These are phyloP conservation scores for Rhinopomastus cyanomelas DNA, from an alignment of 2,113 vertebrate species.

Conservation along the genomic window DNA sequence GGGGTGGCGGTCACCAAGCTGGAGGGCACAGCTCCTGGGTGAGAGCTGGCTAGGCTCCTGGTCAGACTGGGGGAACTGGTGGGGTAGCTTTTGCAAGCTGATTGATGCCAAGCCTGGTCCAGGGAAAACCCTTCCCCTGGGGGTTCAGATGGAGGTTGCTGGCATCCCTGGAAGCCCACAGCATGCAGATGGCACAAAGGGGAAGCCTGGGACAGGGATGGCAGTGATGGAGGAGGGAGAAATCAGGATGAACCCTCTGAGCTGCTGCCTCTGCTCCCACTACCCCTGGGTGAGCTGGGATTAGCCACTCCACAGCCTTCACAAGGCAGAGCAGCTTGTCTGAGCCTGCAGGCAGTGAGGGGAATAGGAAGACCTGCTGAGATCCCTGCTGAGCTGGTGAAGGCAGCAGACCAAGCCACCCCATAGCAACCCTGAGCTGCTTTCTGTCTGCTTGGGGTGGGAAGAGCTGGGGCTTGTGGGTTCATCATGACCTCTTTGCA, in stretches of 20 bases:
- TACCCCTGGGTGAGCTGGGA: background rate
- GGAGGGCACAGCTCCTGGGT: background rate
- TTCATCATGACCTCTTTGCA: background rate
- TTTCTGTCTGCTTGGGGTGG: background rate
- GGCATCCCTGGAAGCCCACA: rapidly evolving
- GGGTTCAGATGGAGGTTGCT: background rate
- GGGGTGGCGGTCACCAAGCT: rapidly evolving
- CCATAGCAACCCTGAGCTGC: background rate
- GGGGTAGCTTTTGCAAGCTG: background rate
- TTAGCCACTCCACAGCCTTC: background rate
- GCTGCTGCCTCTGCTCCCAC: background rate
- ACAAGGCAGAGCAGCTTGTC: background rate
- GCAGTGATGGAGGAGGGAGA: background rate
- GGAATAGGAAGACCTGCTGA: background rate
- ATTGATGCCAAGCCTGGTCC: background rate
- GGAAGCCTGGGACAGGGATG: background rate
- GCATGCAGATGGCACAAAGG: rapidly evolving
- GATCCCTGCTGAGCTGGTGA: background rate
- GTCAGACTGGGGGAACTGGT: background rate
- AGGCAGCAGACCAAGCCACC: background rate
- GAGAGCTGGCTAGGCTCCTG: background rate
- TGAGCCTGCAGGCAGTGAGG: background rate
- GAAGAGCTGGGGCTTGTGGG: background rate
- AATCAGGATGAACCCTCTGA: background rate
- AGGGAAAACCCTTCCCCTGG: background rate